Evolutionary conservation across 64 coral and sea anemone genomes (phyloP).

Genomic region (Hydrozoanthus tunicans): DNA sequence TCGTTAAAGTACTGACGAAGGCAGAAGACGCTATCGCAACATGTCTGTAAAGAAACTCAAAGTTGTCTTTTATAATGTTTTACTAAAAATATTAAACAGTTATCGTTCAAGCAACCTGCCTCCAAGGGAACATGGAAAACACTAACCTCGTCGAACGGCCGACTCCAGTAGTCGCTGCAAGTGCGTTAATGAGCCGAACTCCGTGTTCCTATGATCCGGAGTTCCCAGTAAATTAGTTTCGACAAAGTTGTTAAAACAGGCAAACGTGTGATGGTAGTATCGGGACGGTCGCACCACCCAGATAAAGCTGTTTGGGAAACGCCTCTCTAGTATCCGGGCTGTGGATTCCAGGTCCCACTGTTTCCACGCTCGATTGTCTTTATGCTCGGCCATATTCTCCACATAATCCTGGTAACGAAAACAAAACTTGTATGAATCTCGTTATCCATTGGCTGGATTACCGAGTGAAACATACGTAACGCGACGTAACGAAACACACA

Average conservation of each 20-base stretch:
- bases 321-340: constrained; percentile 66
- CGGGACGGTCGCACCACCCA: constrained; percentile 86
- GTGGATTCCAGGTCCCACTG: constrained; percentile 95
- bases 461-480: too few species aligned
- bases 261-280: constrained; percentile 75
- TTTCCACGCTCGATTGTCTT: constrained; percentile 79
- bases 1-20: too few species aligned
- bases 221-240: constrained; percentile 84
- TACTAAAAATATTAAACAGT: too few species aligned
- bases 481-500: too few species aligned
- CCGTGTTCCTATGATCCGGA: constrained; percentile 86
- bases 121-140: not conserved
- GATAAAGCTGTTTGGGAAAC: constrained; percentile 93
- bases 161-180: constrained; percentile 62
- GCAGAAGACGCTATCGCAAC: too few species aligned
- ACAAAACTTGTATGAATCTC: not conserved
- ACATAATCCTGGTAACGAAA: constrained; percentile 73
- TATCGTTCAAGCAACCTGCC: too few species aligned
- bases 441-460: not conserved
- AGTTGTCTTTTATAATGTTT: too few species aligned
- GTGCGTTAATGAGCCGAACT: constrained; percentile 76
- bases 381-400: constrained; percentile 86
- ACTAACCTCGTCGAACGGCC: constrained; percentile 69
- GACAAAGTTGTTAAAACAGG: constrained; percentile 94
- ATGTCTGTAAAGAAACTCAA: too few species aligned